These are phyloP conservation scores for Andrena camellia DNA, from an alignment of 2,888 invertebrate genomes.

Conservation along the genomic window DNA sequence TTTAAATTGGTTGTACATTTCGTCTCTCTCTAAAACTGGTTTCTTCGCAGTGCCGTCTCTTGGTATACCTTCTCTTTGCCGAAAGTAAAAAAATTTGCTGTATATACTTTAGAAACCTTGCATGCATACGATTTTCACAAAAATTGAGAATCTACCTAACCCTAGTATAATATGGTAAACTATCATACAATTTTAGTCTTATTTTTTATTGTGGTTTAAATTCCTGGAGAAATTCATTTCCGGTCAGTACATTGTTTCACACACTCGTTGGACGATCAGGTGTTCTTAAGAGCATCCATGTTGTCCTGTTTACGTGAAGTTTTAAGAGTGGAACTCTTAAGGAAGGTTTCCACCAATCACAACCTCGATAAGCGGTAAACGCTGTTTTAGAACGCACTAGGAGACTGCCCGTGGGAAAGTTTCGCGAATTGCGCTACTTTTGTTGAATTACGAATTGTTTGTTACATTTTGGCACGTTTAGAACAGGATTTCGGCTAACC, in stretches of 20 bases:
- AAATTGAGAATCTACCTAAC: no score
- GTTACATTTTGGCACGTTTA: background rate
- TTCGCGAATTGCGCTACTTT: background rate
- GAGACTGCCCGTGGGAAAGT: background rate
- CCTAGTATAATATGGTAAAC: no score
- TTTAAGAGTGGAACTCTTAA: background rate
- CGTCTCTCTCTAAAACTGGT: no score
- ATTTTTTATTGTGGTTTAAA: conserved; percentile 7
- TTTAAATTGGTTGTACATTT: no score
- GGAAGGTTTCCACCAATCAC: conserved; percentile 21
- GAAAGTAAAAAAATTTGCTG: no score
- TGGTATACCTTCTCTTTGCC: no score
- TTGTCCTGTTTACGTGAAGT: background rate
- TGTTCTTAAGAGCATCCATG: conserved; percentile 32
- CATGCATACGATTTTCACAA: no score
- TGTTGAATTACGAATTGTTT: background rate
- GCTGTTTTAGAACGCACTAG: conserved; percentile 29
- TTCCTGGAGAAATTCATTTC: conserved; percentile 9
- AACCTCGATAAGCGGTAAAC: background rate
- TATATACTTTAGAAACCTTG: no score
- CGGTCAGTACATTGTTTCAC: conserved; percentile 2
- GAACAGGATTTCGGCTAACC: background rate
- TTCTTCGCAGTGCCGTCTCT: no score
- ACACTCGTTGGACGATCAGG: background rate
- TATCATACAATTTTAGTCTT: no score